A percentile compares a stretch with the other conserved stretches of the same genome.
Conservation (phyloP, 2,888 invertebrate genomes). For the Smittia aterrima region DNA sequence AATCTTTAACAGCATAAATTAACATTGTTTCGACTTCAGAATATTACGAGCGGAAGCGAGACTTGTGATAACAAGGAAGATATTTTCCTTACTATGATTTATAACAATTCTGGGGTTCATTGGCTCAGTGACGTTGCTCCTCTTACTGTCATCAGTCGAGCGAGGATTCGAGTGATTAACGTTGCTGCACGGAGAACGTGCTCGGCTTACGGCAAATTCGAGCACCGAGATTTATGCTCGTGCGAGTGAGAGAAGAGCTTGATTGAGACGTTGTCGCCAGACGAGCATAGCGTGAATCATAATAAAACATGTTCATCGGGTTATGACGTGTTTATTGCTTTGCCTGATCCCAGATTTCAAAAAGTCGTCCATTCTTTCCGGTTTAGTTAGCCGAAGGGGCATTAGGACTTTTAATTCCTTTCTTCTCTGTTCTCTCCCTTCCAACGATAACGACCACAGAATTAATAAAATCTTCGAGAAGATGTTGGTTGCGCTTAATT, state of each 20-base stretch:
- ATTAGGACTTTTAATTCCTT: not conserved
- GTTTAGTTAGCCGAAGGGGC: not conserved
- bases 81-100: not conserved
- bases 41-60: constrained; percentile 11
- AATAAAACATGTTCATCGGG: not conserved
- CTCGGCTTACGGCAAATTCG: not conserved
- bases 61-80: constrained; percentile 1
- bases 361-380: not conserved
- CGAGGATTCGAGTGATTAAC: not conserved
- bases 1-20: constrained; percentile 6
- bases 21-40: not conserved
- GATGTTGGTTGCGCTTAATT: too few relatives aligned
- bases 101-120: not conserved
- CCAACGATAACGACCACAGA: too few relatives aligned
- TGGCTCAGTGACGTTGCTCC: not conserved
- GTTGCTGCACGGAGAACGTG: not conserved
- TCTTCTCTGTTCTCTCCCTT: not conserved
- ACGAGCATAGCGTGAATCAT: not conserved
- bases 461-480: too few relatives aligned
- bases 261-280: not conserved
- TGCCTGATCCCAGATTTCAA: not conserved
- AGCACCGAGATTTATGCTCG: too few relatives aligned
- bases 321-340: not conserved
- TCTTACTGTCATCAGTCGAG: too few relatives aligned
- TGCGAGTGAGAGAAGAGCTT: not conserved